phyloP scores from a whole-genome alignment of 2,113 vertebrate genomes.

The Myotis yumanensis region DNA sequence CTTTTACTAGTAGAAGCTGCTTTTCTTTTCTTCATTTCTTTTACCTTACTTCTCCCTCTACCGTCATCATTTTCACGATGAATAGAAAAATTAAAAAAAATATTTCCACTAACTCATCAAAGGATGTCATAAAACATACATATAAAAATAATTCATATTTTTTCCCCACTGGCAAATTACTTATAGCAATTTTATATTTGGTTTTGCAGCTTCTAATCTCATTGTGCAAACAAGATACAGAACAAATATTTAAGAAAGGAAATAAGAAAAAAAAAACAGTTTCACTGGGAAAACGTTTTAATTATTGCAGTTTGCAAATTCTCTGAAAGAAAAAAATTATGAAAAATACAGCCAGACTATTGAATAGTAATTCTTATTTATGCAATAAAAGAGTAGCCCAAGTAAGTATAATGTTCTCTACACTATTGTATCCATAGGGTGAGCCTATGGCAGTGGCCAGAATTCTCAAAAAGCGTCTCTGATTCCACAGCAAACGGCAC shows the following conservation, averaged over 20 bases:
- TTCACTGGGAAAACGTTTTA: conserved; percentile 24
- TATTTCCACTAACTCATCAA: background rate
- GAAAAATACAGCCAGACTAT: background rate
- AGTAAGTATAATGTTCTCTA: conserved; percentile 6
- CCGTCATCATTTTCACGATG: background rate
- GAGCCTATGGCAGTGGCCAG: background rate
- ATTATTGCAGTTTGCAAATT: background rate
- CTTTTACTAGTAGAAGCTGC: background rate
- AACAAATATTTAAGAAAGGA: conserved; percentile 41
- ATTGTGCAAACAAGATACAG: background rate
- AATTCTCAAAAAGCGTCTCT: background rate
- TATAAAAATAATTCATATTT: background rate
- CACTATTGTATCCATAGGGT: background rate
- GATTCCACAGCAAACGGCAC: background rate
- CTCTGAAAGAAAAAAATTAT: conserved; percentile 2
- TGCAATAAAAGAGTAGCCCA: background rate
- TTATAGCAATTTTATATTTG: conserved; percentile 23
- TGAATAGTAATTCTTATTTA: background rate
- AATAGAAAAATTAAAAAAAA: background rate
- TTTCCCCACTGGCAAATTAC: background rate
- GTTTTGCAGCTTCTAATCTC: conserved; percentile 12
- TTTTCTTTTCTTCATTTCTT: background rate
- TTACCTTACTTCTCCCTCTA: background rate
- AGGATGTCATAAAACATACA: background rate
- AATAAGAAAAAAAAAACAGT: background rate